phyloP scores from a whole-genome alignment of 2,888 invertebrate genomes.

The Autographa pulchrina region DNA sequence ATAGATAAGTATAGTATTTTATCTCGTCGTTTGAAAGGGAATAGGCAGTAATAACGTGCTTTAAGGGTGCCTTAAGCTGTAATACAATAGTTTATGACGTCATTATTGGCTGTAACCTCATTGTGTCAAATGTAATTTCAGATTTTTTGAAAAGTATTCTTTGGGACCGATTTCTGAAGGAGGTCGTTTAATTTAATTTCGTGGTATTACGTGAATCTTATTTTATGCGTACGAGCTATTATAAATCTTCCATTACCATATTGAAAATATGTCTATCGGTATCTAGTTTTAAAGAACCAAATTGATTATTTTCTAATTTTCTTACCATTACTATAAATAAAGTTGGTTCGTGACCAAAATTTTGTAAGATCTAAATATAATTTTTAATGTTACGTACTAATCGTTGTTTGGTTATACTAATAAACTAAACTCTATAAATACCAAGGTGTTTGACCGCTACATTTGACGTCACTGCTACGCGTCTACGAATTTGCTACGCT shows the following conservation, averaged over 20 bases:
- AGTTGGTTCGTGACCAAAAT: too few relatives aligned
- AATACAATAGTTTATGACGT: background rate
- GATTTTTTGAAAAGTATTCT: background rate
- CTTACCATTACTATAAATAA: too few relatives aligned
- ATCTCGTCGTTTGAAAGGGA: slow-evolving; percentile 24
- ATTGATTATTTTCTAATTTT: too few relatives aligned
- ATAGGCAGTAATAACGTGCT: slow-evolving; percentile 18
- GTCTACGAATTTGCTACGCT: slow-evolving; percentile 4
- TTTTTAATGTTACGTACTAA: too few relatives aligned
- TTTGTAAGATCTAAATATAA: too few relatives aligned
- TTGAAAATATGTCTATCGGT: too few relatives aligned
- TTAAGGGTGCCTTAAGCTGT: slow-evolving; percentile 15
- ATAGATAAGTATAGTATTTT: slow-evolving; percentile 37
- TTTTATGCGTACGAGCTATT: background rate
- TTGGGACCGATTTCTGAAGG: background rate
- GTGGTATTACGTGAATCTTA: too few relatives aligned
- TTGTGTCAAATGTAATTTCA: background rate
- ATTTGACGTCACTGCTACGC: slow-evolving; percentile 1
- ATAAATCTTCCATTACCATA: too few relatives aligned
- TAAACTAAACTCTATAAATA: background rate
- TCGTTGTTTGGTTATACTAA: background rate
- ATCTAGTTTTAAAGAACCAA: too few relatives aligned
- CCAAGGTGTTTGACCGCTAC: background rate
- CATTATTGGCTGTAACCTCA: background rate
- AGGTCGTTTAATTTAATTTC: background rate